Percentiles rank a stretch among this genome's conserved stretches.
Evolutionary conservation across 2,888 invertebrate genomes (phyloP).

Genomic region (Zhengitettix transpicula): DNA sequence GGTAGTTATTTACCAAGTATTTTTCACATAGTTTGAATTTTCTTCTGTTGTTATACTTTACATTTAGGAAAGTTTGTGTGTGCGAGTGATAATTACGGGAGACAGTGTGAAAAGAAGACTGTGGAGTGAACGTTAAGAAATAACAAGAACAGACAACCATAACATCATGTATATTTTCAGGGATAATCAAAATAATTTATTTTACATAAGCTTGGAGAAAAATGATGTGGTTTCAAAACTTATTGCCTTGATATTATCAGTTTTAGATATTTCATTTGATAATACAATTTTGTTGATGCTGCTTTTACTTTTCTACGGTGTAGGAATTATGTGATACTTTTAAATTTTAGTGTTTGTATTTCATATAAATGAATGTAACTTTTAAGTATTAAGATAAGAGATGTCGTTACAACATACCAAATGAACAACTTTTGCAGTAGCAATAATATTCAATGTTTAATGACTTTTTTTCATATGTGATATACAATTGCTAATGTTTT

Average conservation of each 20-base stretch:
- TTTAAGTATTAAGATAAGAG: neutral
- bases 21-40: too few species aligned
- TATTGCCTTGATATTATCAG: neutral
- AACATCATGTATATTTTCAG: neutral
- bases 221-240: neutral
- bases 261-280: neutral
- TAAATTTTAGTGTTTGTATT: too few species aligned
- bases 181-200: neutral
- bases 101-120: neutral
- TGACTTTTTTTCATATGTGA: neutral
- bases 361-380: neutral
- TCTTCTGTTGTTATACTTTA: too few species aligned
- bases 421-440: neutral
- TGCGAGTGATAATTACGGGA: too few species aligned
- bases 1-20: too few species aligned
- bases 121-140: neutral
- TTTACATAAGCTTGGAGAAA: neutral
- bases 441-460: neutral
- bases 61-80: too few species aligned
- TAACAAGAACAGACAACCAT: neutral
- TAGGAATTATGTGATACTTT: too few species aligned
- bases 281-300: neutral
- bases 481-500: neutral
- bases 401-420: neutral
- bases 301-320: too few species aligned